phyloP scores from a whole-genome alignment of 2,888 invertebrate species.

The Lepidocyrtoides sp. region DNA sequence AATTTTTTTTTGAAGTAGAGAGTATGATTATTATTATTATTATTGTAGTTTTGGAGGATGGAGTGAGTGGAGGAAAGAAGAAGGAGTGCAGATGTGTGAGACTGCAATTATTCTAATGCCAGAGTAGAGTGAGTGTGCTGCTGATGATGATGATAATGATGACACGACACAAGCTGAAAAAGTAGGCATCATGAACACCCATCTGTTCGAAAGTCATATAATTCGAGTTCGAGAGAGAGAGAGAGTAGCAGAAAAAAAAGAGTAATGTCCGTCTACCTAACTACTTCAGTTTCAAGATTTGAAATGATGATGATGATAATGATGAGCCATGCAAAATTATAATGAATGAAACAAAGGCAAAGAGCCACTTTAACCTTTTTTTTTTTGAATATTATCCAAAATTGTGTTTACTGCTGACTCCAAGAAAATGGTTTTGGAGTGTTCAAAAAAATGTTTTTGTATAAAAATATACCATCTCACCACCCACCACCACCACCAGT shows the following conservation, averaged over 20 bases:
- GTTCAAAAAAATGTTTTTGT: too few species aligned
- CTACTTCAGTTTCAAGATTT: conserved; percentile 35
- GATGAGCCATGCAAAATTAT: conserved; percentile 65
- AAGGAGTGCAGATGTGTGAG: conserved; percentile 57
- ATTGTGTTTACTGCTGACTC: too few species aligned
- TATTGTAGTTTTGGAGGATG: too few species aligned
- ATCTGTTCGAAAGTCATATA: conserved; percentile 18
- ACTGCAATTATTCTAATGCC: conserved; percentile 31
- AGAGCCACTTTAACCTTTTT: not conserved
- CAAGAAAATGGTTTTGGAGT: too few species aligned
- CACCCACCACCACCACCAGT: too few species aligned
- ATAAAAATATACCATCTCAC: too few species aligned
- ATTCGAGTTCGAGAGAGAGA: not conserved
- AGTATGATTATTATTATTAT: too few species aligned
- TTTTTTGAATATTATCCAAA: too few species aligned
- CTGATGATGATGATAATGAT: not conserved
- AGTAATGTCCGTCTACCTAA: not conserved
- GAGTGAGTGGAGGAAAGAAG: not conserved
- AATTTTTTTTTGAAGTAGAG: not conserved
- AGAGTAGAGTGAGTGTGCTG: too few species aligned
- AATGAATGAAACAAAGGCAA: not conserved
- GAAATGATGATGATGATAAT: conserved; percentile 61
- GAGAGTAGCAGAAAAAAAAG: not conserved
- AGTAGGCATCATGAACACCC: not conserved
- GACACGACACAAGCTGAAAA: conserved; percentile 38